Conservation (phyloP, 2,888 invertebrate species). For the Leptinotarsa rubiginosa region DNA sequence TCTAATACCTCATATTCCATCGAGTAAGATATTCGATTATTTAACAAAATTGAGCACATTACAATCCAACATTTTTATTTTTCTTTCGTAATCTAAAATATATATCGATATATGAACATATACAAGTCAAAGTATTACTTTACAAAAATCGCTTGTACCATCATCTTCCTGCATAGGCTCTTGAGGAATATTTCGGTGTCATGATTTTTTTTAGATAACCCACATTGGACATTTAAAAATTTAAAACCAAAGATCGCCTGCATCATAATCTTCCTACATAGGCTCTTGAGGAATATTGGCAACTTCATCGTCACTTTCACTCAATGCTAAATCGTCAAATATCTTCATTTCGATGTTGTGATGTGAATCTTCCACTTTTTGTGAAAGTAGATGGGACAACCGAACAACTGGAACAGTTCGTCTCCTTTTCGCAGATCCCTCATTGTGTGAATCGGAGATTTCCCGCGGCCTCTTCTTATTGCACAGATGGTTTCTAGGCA, state of each 20-base stretch:
- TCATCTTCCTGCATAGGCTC: constrained; percentile 63
- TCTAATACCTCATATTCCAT: too few species aligned
- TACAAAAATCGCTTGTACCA: constrained; percentile 70
- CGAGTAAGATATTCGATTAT: too few species aligned
- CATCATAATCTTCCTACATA: constrained; percentile 66
- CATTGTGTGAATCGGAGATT: constrained; percentile 82
- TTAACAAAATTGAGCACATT: too few species aligned
- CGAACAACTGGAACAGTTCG: constrained; percentile 96
- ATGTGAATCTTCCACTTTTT: constrained; percentile 56
- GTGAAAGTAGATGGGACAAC: constrained; percentile 67
- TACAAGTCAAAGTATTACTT: not conserved
- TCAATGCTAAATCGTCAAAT: constrained; percentile 80
- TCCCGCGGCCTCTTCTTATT: constrained; percentile 76
- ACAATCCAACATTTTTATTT: too few species aligned
- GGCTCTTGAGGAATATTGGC: constrained; percentile 58
- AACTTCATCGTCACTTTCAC: constrained; percentile 80
- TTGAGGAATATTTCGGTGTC: constrained; percentile 57
- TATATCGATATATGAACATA: not conserved
- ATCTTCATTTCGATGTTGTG: constrained; percentile 71
- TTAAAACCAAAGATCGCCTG: constrained; percentile 66
- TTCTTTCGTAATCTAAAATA: not conserved
- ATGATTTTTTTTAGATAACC: constrained; percentile 76
- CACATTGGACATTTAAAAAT: constrained; percentile 35
- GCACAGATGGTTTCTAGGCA: constrained; percentile 78
- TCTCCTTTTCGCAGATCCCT: constrained; percentile 88